Conservation (phyloP, 2,113 vertebrate species). For the Ranitomeya variabilis region DNA sequence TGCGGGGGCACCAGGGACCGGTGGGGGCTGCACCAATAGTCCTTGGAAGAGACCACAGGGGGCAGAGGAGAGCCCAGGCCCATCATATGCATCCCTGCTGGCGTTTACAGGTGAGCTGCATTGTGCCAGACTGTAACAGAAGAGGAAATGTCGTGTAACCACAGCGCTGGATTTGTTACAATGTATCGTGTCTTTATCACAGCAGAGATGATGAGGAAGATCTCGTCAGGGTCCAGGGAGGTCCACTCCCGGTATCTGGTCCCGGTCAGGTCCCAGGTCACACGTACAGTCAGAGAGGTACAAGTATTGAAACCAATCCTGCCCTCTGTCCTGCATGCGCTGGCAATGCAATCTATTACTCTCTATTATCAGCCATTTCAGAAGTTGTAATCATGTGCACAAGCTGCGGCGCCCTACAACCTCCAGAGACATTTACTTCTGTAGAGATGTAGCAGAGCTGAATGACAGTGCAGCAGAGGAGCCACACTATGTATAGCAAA, state of each 20-base stretch:
- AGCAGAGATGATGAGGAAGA: background rate
- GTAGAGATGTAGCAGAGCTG: too few species aligned
- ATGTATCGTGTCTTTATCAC: background rate
- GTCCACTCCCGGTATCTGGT: background rate
- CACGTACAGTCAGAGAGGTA: conserved; percentile 9
- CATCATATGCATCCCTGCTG: background rate
- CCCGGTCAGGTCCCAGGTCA: background rate
- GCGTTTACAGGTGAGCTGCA: background rate
- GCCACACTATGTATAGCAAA: too few species aligned
- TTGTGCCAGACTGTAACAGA: background rate
- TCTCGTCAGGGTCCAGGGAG: background rate
- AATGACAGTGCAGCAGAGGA: too few species aligned
- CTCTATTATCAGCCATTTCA: background rate
- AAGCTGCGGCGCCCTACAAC: too few species aligned
- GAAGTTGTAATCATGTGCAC: too few species aligned
- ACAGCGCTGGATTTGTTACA: background rate
- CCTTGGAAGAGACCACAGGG: background rate
- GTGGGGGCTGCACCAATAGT: background rate
- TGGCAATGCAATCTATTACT: background rate
- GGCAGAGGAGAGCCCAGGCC: background rate
- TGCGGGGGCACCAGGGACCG: background rate
- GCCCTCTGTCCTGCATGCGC: background rate
- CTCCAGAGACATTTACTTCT: too few species aligned
- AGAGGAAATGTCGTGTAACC: background rate
- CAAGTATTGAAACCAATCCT: background rate